phyloP scores from a whole-genome alignment of 1,140 invertebrate genomes.

The Macrotrachela quadricornifera region DNA sequence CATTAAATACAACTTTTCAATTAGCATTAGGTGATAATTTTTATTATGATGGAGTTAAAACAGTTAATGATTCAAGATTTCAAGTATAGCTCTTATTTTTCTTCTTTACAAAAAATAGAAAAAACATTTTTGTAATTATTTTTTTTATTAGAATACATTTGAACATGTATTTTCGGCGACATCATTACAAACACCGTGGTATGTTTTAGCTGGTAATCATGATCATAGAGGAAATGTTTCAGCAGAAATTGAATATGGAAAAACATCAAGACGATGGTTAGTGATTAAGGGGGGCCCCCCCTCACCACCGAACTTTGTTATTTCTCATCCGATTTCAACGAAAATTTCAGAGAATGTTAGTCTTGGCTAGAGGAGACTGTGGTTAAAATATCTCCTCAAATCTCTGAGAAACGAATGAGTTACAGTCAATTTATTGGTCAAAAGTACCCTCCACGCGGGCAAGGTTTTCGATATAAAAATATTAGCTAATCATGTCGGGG shows the following conservation, averaged over 20 bases:
- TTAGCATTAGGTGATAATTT: constrained; percentile 16
- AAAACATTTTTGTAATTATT: too few species aligned
- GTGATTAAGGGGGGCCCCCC: too few species aligned
- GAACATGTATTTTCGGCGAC: constrained; percentile 14
- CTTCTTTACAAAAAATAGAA: background rate
- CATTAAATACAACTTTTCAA: constrained; percentile 5
- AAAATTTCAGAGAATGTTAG: too few species aligned
- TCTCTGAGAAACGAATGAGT: too few species aligned
- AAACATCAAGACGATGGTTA: constrained; percentile 29
- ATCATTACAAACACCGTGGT: constrained; percentile 20
- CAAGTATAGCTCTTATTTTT: constrained; percentile 9
- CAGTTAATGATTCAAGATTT: constrained; percentile 15
- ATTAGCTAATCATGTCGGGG: too few species aligned
- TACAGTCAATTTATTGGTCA: too few species aligned
- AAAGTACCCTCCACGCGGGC: too few species aligned
- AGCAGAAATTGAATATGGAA: constrained; percentile 26
- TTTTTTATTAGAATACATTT: constrained; percentile 15
- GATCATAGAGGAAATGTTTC: constrained; percentile 30
- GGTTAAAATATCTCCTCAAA: too few species aligned
- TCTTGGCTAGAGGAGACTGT: too few species aligned
- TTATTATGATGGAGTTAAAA: constrained; percentile 14
- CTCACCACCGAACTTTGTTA: too few species aligned
- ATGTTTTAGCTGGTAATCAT: constrained; percentile 28
- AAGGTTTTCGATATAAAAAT: too few species aligned
- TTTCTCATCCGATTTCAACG: too few species aligned